Percentiles rank a stretch among this genome's conserved stretches.
Conservation (phyloP, 2,888 invertebrate species). For the Tiliacea citrago region DNA sequence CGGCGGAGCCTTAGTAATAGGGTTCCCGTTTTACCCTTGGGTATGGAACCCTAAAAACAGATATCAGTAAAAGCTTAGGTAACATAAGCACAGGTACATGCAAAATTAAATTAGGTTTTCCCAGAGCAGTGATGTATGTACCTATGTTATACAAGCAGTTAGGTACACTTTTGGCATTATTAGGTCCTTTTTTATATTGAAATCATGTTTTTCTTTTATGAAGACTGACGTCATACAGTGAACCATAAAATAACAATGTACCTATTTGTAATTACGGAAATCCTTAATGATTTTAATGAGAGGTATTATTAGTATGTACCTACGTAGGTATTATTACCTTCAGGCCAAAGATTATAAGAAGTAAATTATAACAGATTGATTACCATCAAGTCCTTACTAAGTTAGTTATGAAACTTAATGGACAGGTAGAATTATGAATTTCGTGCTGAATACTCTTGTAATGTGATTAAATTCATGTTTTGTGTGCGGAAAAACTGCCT, state of each 20-base stretch:
- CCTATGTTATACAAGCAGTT: no score
- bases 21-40: no score
- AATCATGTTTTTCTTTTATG: not conserved
- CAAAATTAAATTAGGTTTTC: slow-evolving; percentile 1
- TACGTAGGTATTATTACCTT: not conserved
- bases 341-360: not conserved
- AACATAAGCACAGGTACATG: not conserved
- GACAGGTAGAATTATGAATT: not conserved
- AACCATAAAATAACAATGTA: not conserved
- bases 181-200: not conserved
- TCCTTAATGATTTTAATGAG: not conserved
- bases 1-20: no score
- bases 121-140: not conserved
- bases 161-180: slow-evolving; percentile 7
- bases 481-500: no score
- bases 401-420: no score
- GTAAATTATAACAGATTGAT: not conserved
- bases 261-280: not conserved
- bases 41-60: no score
- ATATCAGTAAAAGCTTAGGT: not conserved
- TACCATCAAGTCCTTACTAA: slow-evolving; percentile 1
- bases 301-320: no score
- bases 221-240: slow-evolving; percentile 2
- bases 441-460: no score
- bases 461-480: no score